Evolutionary conservation across 2,888 invertebrate species (phyloP), one percentile per base, ranked within the genome.

Genomic region (Drosophila gaucha): DNA sequence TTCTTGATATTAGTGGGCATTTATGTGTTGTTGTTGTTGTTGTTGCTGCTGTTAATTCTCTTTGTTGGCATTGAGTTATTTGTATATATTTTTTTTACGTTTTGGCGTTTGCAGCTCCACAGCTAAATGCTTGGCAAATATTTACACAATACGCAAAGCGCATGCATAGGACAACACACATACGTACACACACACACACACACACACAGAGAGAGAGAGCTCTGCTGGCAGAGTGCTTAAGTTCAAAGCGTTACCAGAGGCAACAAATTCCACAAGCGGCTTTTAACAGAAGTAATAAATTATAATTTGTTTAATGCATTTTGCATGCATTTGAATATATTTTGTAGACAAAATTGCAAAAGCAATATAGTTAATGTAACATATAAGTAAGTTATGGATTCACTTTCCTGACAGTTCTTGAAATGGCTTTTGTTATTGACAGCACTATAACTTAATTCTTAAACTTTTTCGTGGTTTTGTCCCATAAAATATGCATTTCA

Each of bases 121-220:
- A 77, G 79, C 66, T 86, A 86, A 89, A 82, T 74, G 89, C 88
- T 86, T 67, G 38, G 63, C 86, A 88, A 86, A 86, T 86, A 88
- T 86, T 85, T 74, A 72, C 74, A 72, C 67, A 80, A 74, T 71
- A 71, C 60, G 70, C 67, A 55, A 78, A 60, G 55, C 62, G 59
- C 43, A 39, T 83, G 64, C 77, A 86, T 79, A 79, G 77, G 56
- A n/a, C 10, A 18, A 18, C 18, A 55, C 39, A 39, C 60, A 41
- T 26, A 55, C 39, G 51, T 59, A 51, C 30, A 47, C 16, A 16
- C 6, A 28, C 26, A 46, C 16, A 28, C 31, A 41, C 5, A 41
- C 24, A 24, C 39, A 24, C 14, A 41, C 14, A 16, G n/a, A n/a
- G n/a, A n/a, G n/a, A n/a, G n/a, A n/a, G n/a, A n/a, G n/a, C n/a